Percentiles rank a stretch among this genome's conserved stretches.
Evolutionary conservation across 2,888 invertebrate genomes (phyloP).

Genomic region (Chironomus riparius): DNA sequence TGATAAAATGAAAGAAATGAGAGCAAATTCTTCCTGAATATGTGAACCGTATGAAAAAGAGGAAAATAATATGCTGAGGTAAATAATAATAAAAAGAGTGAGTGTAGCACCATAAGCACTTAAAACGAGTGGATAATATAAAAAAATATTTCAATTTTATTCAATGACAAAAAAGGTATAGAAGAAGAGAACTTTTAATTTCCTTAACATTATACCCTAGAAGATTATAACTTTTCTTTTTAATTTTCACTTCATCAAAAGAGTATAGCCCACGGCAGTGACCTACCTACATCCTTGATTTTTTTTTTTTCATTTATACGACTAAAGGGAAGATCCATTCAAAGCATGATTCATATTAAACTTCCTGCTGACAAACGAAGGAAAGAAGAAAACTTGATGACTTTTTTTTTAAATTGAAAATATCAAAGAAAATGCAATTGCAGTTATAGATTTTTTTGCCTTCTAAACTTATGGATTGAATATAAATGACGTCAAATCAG

Average conservation of each 20-base stretch:
- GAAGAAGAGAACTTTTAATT: background rate
- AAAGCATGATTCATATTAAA: background rate
- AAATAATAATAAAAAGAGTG: background rate
- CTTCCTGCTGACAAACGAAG: background rate
- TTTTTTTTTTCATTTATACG: background rate
- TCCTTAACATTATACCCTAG: background rate
- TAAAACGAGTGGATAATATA: too few relatives aligned
- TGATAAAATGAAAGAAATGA: background rate
- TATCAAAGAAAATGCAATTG: background rate
- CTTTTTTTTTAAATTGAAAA: background rate
- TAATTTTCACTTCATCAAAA: background rate
- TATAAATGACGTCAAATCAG: too few relatives aligned
- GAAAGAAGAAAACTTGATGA: background rate
- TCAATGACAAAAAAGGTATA: background rate
- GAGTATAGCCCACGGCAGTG: background rate
- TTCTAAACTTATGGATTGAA: too few relatives aligned
- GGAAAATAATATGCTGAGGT: background rate
- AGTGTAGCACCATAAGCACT: background rate
- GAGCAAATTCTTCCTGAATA: background rate
- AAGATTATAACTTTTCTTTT: background rate
- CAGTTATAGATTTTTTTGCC: too few relatives aligned
- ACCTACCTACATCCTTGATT: background rate
- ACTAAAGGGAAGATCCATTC: background rate
- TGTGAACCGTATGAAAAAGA: background rate
- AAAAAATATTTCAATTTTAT: background rate